phyloP scores from a whole-genome alignment of 2,888 invertebrate genomes.

The Alsophila aescularia region DNA sequence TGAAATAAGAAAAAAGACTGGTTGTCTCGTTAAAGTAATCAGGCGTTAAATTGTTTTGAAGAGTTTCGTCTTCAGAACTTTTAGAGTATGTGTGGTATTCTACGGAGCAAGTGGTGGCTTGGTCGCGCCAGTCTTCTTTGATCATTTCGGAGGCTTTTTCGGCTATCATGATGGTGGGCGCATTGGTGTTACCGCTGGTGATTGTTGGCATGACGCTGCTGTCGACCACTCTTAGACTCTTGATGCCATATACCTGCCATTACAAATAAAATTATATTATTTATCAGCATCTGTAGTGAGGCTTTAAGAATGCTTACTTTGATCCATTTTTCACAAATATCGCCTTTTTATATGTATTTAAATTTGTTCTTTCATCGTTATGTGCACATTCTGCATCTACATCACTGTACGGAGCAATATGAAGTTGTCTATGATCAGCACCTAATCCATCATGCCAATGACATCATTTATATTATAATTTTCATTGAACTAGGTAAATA shows the following conservation, averaged over 20 bases:
- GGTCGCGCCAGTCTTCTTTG: conserved; percentile 87
- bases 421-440: too few species aligned
- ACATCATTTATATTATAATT: too few species aligned
- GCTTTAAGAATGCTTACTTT: neutral
- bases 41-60: conserved; percentile 34
- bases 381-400: too few species aligned
- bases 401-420: too few species aligned
- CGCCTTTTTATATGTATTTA: too few species aligned
- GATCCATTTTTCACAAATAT: too few species aligned
- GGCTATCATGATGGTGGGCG: conserved; percentile 92
- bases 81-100: conserved; percentile 39
- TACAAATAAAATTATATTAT: conserved; percentile 26
- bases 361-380: too few species aligned
- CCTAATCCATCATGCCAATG: too few species aligned
- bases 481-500: too few species aligned
- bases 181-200: conserved; percentile 92
- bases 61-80: conserved; percentile 41
- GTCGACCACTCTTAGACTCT: conserved; percentile 89
- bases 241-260: conserved; percentile 88
- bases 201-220: conserved; percentile 93
- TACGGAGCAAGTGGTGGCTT: conserved; percentile 41
- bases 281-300: neutral
- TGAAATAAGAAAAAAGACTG: conserved; percentile 54
- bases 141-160: conserved; percentile 93
- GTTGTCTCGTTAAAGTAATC: conserved; percentile 64